Percentiles rank a stretch among this genome's conserved stretches.
Conservation (phyloP, 1,140 invertebrate genomes). For the Polypedilum vanderplanki region DNA sequence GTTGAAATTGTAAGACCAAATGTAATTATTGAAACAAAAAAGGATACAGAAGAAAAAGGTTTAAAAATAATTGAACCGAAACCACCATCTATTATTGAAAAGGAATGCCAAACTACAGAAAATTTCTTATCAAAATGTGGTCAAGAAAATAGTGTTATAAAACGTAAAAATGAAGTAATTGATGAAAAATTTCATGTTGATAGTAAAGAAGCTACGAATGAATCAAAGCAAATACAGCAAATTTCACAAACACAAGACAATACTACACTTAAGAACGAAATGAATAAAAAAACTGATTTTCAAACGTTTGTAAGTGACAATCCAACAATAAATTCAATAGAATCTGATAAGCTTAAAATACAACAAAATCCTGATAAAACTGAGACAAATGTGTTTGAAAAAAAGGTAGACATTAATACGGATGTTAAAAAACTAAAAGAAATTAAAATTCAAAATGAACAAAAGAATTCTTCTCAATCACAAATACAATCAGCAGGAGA, state of each 20-base stretch:
- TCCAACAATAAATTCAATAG: no score
- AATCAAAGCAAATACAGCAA: no score
- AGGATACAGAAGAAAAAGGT: background rate
- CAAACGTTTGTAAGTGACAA: no score
- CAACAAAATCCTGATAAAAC: no score
- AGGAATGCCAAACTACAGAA: background rate
- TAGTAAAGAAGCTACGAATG: no score
- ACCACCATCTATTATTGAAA: background rate
- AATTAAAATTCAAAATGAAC: no score
- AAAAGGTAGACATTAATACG: background rate
- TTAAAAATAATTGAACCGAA: background rate
- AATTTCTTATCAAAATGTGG: slow-evolving; percentile 22
- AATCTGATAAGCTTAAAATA: no score
- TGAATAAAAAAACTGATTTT: no score
- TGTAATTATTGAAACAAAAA: slow-evolving; percentile 29
- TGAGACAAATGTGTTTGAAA: slow-evolving; percentile 31
- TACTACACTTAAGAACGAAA: no score
- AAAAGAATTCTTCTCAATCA: no score
- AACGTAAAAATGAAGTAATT: slow-evolving; percentile 32
- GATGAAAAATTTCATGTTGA: background rate
- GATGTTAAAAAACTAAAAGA: background rate
- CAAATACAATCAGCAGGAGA: no score
- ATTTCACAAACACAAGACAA: no score
- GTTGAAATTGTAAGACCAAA: slow-evolving; percentile 29
- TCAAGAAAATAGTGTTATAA: slow-evolving; percentile 31